A percentile compares a stretch with the other conserved stretches of the same genome.
phyloP scores from a whole-genome alignment of 2,797 vertebrate species.

The Carcharodon carcharias region DNA sequence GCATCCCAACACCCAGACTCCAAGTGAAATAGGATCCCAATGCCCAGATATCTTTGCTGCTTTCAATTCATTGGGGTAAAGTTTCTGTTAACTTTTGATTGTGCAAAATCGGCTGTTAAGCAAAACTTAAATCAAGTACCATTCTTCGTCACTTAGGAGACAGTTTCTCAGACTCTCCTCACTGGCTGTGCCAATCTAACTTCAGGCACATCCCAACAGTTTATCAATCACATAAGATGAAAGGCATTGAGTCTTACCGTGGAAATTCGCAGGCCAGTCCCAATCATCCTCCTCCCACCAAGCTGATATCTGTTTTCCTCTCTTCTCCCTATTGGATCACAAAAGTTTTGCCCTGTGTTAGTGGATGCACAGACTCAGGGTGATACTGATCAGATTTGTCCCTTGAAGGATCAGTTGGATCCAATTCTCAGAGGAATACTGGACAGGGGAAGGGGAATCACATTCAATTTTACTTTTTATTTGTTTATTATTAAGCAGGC shows the following conservation, averaged over 20 bases:
- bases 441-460: background rate
- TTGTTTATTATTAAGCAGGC: background rate
- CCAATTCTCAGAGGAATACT: background rate
- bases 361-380: background rate
- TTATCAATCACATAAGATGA: background rate
- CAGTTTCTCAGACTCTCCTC: background rate
- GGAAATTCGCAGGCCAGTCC: background rate
- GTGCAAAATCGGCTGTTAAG: background rate
- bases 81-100: background rate
- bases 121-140: background rate
- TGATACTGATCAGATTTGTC: background rate
- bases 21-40: background rate
- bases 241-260: background rate
- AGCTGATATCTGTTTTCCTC: background rate
- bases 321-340: background rate
- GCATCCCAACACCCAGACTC: background rate
- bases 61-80: background rate
- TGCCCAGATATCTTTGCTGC: background rate
- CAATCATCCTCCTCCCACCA: background rate
- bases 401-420: background rate
- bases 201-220: background rate
- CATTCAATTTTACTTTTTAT: background rate
- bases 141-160: background rate
- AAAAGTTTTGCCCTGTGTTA: background rate
- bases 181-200: background rate